Evolutionary conservation across 2,113 vertebrate genomes (phyloP).

Genomic region (Myodes glareolus): DNA sequence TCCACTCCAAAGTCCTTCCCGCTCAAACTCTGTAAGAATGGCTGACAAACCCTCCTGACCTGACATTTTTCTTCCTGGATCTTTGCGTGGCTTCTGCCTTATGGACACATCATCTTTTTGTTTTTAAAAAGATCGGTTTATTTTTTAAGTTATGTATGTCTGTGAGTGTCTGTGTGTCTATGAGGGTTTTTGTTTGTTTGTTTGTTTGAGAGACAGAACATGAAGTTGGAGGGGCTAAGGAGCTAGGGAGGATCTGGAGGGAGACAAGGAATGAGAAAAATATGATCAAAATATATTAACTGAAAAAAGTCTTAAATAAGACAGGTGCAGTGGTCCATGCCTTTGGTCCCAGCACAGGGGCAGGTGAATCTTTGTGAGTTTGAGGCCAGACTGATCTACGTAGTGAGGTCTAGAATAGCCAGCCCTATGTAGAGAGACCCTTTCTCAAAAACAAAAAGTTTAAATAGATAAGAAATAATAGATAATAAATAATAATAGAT

Average conservation of each 20-base stretch:
- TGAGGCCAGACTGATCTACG: not conserved
- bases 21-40: slow-evolving; percentile 42
- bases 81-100: slow-evolving; percentile 25
- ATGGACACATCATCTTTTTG: not conserved
- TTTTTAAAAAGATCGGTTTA: not conserved
- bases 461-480: not conserved
- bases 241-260: not conserved
- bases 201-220: not conserved
- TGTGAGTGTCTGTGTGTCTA: not conserved
- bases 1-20: slow-evolving; percentile 23
- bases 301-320: not conserved
- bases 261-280: not conserved
- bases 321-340: too few species aligned
- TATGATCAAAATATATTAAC: not conserved
- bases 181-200: not conserved
- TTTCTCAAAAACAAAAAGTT: not conserved
- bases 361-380: not conserved
- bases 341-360: not conserved
- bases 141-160: not conserved
- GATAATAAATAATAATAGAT: not conserved
- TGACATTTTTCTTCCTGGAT: slow-evolving; percentile 35
- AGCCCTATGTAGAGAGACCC: not conserved
- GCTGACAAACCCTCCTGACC: slow-evolving; percentile 41
- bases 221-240: not conserved
- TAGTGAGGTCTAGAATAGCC: not conserved